Percentiles rank a stretch among this genome's conserved stretches.
Conservation (phyloP, 1,140 invertebrate genomes). For the Drosophila obscura region DNA sequence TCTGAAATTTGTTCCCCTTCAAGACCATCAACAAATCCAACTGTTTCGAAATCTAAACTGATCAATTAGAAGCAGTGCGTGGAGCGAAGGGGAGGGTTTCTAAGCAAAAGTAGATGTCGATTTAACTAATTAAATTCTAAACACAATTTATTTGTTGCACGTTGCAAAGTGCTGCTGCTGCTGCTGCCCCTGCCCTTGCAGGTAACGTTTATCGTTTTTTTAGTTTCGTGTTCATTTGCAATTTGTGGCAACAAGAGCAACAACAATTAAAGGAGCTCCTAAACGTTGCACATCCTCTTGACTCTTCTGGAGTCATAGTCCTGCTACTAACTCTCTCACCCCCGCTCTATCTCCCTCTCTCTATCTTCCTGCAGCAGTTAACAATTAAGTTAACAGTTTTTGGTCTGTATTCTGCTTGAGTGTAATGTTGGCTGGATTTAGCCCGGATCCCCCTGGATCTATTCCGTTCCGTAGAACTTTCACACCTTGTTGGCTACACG, state of each 20-base stretch:
- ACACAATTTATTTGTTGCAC: constrained; percentile 59
- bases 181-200: constrained; percentile 49
- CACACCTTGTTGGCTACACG: constrained; percentile 35
- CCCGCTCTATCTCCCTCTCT: neutral
- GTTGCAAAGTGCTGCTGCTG: constrained; percentile 58
- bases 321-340: neutral
- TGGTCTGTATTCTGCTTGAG: constrained; percentile 52
- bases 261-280: constrained; percentile 68
- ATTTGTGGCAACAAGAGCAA: constrained; percentile 59
- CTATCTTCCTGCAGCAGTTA: constrained; percentile 41
- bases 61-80: constrained; percentile 47
- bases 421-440: constrained; percentile 27
- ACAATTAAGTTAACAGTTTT: constrained; percentile 75
- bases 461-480: constrained; percentile 28
- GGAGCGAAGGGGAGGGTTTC: neutral
- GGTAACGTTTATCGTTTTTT: constrained; percentile 52
- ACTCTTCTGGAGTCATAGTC: neutral
- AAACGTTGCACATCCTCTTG: constrained; percentile 52
- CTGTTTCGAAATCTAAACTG: constrained; percentile 27
- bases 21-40: neutral
- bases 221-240: constrained; percentile 78
- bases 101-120: constrained; percentile 28
- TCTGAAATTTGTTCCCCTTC: neutral
- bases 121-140: constrained; percentile 75
- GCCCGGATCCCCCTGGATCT: constrained; percentile 1